Conservation (phyloP, 2,113 vertebrate species). For the Chlamydotis undulata region DNA sequence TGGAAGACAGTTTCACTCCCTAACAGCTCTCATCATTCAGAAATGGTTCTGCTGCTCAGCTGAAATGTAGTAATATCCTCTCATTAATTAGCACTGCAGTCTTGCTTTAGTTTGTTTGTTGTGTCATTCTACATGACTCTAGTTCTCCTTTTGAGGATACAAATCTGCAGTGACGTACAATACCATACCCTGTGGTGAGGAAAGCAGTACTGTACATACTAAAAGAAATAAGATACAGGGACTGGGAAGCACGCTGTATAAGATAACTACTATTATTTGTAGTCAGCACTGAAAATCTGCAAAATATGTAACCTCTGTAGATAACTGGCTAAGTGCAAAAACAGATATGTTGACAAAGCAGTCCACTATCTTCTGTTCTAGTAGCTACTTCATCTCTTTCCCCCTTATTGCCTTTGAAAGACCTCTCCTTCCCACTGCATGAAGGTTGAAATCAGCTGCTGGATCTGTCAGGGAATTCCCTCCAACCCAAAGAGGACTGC, state of each 20-base stretch:
- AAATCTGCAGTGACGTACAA: neutral
- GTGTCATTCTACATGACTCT: neutral
- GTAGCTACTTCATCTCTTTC: neutral
- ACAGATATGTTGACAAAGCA: neutral
- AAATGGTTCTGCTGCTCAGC: neutral
- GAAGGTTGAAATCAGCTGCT: neutral
- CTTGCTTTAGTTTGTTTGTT: neutral
- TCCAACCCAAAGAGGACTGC: neutral
- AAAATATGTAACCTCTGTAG: neutral
- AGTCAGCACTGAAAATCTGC: neutral
- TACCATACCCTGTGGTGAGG: neutral
- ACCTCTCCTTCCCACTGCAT: neutral
- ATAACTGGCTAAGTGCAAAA: neutral
- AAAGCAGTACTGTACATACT: neutral
- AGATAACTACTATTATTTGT: neutral
- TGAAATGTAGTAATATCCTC: neutral
- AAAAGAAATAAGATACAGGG: neutral
- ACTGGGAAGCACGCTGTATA: neutral
- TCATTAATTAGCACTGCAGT: neutral
- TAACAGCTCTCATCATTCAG: neutral
- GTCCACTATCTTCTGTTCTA: neutral
- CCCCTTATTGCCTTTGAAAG: neutral
- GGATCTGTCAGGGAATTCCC: neutral
- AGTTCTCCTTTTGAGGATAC: neutral
- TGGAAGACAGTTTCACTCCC: neutral